phyloP scores from a whole-genome alignment of 2,113 vertebrate genomes.

The Morphnarchus princeps region DNA sequence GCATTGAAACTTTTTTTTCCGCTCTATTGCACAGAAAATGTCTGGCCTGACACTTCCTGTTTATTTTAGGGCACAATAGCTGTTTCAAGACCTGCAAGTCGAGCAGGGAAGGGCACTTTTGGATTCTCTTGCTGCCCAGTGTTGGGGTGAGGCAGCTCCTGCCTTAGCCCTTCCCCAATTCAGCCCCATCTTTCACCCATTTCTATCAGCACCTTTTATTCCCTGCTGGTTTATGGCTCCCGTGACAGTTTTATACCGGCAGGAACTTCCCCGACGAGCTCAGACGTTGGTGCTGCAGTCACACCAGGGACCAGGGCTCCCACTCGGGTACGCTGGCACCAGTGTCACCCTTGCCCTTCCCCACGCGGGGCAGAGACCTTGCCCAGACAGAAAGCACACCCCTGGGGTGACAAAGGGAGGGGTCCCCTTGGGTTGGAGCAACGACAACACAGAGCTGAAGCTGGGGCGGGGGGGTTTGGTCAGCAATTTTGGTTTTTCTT shows the following conservation, averaged over 20 bases:
- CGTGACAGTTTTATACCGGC: rapidly evolving
- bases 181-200: rapidly evolving
- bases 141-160: rapidly evolving
- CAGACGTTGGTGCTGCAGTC: rapidly evolving
- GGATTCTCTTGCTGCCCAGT: not conserved
- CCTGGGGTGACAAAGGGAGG: not conserved
- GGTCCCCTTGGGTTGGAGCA: not conserved
- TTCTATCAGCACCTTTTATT: rapidly evolving
- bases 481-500: not conserved
- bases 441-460: not conserved
- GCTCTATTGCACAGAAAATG: rapidly evolving
- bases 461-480: not conserved
- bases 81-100: not conserved
- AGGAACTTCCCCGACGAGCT: not conserved
- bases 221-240: rapidly evolving
- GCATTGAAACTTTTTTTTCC: not conserved
- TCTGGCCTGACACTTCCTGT: not conserved
- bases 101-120: not conserved
- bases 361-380: not conserved
- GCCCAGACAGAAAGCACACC: not conserved
- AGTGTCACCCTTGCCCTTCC: rapidly evolving
- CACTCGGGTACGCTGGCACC: rapidly evolving
- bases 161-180: not conserved
- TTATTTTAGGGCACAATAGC: not conserved
- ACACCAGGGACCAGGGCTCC: rapidly evolving